Evolutionary conservation across 2,888 invertebrate genomes (phyloP).

Genomic region (Eulithis testata): DNA sequence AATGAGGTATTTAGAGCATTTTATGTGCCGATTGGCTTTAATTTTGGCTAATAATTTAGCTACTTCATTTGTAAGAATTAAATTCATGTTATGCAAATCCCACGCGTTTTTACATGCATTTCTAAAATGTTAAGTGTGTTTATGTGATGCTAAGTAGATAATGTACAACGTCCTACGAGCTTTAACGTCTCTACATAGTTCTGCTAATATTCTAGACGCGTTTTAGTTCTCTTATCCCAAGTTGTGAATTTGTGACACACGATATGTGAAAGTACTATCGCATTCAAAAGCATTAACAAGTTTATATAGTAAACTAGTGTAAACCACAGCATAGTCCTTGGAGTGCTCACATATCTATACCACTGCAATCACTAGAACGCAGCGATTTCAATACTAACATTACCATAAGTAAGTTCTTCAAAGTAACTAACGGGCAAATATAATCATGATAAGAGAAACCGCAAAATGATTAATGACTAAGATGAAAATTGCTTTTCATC

Average conservation of each 20-base stretch:
- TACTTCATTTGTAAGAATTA: constrained; percentile 1
- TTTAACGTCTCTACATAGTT: constrained; percentile 12
- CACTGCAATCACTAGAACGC: too few species aligned
- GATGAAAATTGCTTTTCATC: background rate
- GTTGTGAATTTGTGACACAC: constrained; percentile 37
- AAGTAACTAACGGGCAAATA: background rate
- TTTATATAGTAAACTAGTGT: too few species aligned
- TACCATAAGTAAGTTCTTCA: too few species aligned
- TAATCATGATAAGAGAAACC: background rate
- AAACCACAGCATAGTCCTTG: too few species aligned
- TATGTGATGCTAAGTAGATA: constrained; percentile 25
- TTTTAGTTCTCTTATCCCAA: constrained; percentile 39
- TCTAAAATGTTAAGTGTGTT: constrained; percentile 13
- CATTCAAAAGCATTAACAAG: constrained; percentile 17
- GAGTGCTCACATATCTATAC: too few species aligned
- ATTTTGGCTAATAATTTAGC: background rate
- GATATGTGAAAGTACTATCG: constrained; percentile 30
- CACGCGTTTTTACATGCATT: constrained; percentile 15
- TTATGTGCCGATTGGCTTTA: constrained; percentile 13
- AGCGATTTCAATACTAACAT: too few species aligned
- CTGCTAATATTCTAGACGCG: constrained; percentile 29
- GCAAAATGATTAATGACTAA: too few species aligned
- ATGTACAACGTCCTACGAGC: constrained; percentile 30
- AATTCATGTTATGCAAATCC: background rate
- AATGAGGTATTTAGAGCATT: constrained; percentile 18